Evolutionary conservation across 2,888 invertebrate species (phyloP), one percentile per base, ranked within the genome.

Genomic region (Silvanus unidentatus): DNA sequence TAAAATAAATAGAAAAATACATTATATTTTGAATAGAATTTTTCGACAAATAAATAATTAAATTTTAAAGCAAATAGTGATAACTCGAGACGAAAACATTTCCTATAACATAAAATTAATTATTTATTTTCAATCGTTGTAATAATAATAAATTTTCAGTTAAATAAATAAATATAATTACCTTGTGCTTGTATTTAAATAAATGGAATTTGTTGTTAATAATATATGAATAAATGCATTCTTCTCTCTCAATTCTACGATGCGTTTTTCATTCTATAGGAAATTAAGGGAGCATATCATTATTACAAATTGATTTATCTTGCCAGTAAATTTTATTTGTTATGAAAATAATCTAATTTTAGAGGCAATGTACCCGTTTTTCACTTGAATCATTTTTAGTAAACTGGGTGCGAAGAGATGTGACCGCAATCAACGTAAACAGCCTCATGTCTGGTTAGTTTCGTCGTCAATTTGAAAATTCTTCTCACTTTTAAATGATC

Each of bases 361-460:
- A 64, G 62, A 62, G n/a, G 58, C 58, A 59, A 61, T 61, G 59
- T 54, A 50, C 62, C 55, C 59, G 62, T 60, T 62, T 63, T 65
- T 64, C 63, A 59, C 47, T 60, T 62, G 65, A 68, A 64, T 60
- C 59, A 59, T 61, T 62, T 63, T 59, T 56, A 54, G 59, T 64
- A 61, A 66, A 63, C 62, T 63, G 64, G 61, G 65, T 65, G 66
- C 58, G 65, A 66, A 66, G 63, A 66, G 63, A 66, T 66, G 65
- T 64, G 67, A 66, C 64, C 65, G 63, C 55, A 53, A 59, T 58
- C 51, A 58, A 55, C 57, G 54, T 66, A 68, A 68, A 66, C 66
- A 68, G 49, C 35, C 12, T 38, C 39, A 47, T 40, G 55, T 66
- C 67, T 67, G 68, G 66, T 66, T 68, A 64, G 58, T 63, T 61